A percentile compares a stretch with the other conserved stretches of the same genome.
Conservation (phyloP, 2,888 invertebrate species). For the Diloba caeruleocephala region DNA sequence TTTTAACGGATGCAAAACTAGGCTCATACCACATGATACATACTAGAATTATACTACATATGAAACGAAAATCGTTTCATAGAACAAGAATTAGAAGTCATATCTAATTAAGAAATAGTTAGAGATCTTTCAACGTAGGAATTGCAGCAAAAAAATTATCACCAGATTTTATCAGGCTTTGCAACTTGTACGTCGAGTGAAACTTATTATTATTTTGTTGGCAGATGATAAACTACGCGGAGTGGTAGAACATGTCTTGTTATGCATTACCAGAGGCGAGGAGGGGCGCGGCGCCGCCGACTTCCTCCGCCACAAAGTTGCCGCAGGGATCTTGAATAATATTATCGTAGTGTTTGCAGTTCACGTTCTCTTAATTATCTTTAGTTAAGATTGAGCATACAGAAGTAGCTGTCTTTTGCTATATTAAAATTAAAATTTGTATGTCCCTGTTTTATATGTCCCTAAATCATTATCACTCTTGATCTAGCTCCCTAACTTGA, state of each 20-base stretch:
- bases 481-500: too few species aligned
- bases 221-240: slow-evolving; percentile 28
- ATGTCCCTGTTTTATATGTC: too few species aligned
- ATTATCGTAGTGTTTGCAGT: slow-evolving; percentile 13
- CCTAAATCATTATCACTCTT: too few species aligned
- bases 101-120: slow-evolving; percentile 30
- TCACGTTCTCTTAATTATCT: slow-evolving; percentile 11
- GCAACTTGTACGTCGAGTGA: slow-evolving; percentile 28
- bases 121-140: slow-evolving; percentile 32
- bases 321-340: slow-evolving; percentile 27
- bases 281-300: slow-evolving; percentile 3
- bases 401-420: slow-evolving; percentile 5
- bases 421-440: slow-evolving; percentile 1
- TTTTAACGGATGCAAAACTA: too few species aligned
- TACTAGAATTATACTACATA: too few species aligned
- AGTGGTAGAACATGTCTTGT: slow-evolving; percentile 16
- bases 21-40: too few species aligned
- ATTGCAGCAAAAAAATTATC: slow-evolving; percentile 35
- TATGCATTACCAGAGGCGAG: slow-evolving; percentile 17
- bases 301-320: slow-evolving; percentile 24
- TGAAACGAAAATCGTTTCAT: slow-evolving; percentile 9
- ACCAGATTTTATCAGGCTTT: slow-evolving; percentile 35
- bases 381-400: slow-evolving; percentile 14
- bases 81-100: slow-evolving; percentile 23
- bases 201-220: slow-evolving; percentile 39